Evolutionary conservation across 2,888 invertebrate species (phyloP), one percentile per base, ranked within the genome.

Genomic region (Dicyrtoma fusca): DNA sequence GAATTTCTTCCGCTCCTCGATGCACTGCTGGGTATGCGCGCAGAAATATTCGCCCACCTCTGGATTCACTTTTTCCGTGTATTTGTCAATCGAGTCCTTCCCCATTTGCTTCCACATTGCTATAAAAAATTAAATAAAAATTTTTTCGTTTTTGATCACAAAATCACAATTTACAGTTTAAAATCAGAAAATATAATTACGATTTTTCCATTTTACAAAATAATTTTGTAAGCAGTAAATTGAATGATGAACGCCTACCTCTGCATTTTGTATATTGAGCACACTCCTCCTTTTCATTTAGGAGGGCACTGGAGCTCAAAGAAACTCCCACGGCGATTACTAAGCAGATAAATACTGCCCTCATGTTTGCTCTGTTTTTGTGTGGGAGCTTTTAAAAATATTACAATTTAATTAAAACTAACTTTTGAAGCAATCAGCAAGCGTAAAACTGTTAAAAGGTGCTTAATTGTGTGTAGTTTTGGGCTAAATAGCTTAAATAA

Each of bases 31-130:
- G 1, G 44, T 62, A 19, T 45, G 44, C 1, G 23, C 21, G 13
- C 62, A 62, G 1, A 62, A 19, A 21, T 45, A 62, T 17, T 62
- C 45, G 11, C 62, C 62, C 5, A 61, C 6, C 13, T 61, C 34
- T 6, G 17, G 26, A 14, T 62, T 4, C 3, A n/a, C 1, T 62
- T 8, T 19, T n/a, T 19, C 45, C 21, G 17, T 26, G 21, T 62
- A 62, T 44, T 44, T 62, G 11, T 4, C 21, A 17, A 62, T 11
- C 1, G 62, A 17, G n/a, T 62, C 62, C 45, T 62, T 62, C 1
- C 21, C 45, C 62, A 62, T 62, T 23, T 17, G 21, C 21, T 44
- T 62, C 62, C 62, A 62, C 19, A 44, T 19, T 0, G 42, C 47
- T 62, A 21, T n/a, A 62, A 49, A 5, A 49, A 49, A 49, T 17